These are phyloP conservation scores for Notoglanidium macrostoma DNA, from an alignment of 2,797 vertebrate species.

Conservation along the genomic window DNA sequence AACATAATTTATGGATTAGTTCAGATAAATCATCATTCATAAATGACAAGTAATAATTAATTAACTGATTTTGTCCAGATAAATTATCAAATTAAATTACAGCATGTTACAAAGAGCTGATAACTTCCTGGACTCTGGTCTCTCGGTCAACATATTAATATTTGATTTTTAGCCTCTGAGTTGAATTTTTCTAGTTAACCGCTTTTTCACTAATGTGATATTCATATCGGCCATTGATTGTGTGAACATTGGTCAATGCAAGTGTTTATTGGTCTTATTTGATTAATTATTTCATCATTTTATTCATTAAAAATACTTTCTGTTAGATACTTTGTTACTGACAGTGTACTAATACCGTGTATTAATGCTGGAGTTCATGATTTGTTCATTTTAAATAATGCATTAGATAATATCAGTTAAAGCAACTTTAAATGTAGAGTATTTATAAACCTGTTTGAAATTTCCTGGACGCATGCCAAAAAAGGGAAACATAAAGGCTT, in stretches of 20 bases:
- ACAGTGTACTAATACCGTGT: background rate
- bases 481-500: background rate
- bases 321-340: background rate
- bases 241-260: background rate
- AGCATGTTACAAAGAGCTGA: background rate
- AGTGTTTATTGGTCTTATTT: background rate
- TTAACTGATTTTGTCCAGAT: background rate
- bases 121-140: background rate
- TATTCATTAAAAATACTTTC: background rate
- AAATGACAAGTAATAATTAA: background rate
- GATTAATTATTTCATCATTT: background rate
- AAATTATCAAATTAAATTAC: background rate
- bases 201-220: background rate
- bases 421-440: background rate
- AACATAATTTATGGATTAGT: background rate
- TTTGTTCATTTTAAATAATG: background rate
- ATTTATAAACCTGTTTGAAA: background rate
- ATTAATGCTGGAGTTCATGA: background rate
- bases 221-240: background rate
- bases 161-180: background rate
- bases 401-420: background rate
- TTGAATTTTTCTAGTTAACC: background rate
- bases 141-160: background rate
- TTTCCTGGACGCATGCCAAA: background rate
- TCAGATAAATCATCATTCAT: background rate